Evolutionary conservation across 2,888 invertebrate species (phyloP).

Genomic region (Spodoptera picta): DNA sequence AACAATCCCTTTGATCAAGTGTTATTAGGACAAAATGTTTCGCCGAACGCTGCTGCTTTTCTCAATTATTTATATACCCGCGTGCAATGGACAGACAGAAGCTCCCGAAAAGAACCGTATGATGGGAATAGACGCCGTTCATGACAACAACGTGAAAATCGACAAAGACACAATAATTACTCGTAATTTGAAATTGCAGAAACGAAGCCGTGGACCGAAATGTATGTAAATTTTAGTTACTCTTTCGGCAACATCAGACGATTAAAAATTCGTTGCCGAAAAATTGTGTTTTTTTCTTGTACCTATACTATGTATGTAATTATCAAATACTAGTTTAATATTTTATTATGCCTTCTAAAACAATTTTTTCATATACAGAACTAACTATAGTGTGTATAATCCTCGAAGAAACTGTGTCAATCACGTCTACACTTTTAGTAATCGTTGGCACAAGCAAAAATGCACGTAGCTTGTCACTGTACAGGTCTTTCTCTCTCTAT

Average conservation of each 20-base stretch:
- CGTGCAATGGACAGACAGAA: conserved; percentile 32
- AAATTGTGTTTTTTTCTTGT: too few species aligned
- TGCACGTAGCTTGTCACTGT: too few species aligned
- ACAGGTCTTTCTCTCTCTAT: too few species aligned
- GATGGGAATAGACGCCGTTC: conserved; percentile 73
- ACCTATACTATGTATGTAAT: too few species aligned
- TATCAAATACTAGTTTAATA: too few species aligned
- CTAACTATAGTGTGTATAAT: too few species aligned
- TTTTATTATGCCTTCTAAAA: too few species aligned
- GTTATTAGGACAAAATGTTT: conserved; percentile 32
- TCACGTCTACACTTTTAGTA: too few species aligned
- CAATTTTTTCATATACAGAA: too few species aligned
- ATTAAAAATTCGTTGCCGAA: too few species aligned
- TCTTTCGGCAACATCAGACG: neutral
- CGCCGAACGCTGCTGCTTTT: conserved; percentile 31
- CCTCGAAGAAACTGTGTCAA: too few species aligned
- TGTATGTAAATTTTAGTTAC: conserved; percentile 51
- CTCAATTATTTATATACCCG: conserved; percentile 28
- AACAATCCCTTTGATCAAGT: conserved; percentile 1
- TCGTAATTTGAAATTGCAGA: conserved; percentile 72
- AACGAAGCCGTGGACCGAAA: conserved; percentile 59
- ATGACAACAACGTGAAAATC: conserved; percentile 65
- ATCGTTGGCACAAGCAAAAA: too few species aligned
- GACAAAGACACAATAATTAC: conserved; percentile 79
- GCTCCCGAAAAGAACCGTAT: conserved; percentile 59